Percentiles rank a stretch among this genome's conserved stretches.
Evolutionary conservation across 1,140 invertebrate genomes (phyloP).

Genomic region (Drosophila nebulosa): DNA sequence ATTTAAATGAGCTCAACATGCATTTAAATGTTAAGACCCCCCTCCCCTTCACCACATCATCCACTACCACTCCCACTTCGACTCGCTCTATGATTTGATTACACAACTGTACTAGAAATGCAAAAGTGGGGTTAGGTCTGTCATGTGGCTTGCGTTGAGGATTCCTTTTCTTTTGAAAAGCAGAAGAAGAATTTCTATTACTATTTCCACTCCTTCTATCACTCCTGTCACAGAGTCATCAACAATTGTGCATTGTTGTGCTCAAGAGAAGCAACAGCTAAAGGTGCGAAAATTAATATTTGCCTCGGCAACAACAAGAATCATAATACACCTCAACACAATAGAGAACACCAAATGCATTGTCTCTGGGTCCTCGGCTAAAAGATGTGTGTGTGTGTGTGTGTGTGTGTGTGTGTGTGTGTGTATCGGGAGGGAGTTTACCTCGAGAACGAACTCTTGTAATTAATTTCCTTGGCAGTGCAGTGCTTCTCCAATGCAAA

Average conservation of each 20-base stretch:
- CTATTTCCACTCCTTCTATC: neutral
- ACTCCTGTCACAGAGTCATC: neutral
- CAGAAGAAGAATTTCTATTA: neutral
- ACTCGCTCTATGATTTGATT: neutral
- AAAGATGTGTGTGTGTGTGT: neutral
- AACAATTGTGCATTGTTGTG: slow-evolving; percentile 26
- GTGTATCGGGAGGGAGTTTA: neutral
- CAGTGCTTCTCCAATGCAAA: neutral
- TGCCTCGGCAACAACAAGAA: slow-evolving; percentile 27
- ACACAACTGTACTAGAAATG: neutral
- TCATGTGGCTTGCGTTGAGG: neutral
- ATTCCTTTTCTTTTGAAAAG: neutral
- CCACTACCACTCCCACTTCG: neutral
- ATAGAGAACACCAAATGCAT: slow-evolving; percentile 1
- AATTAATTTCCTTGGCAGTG: slow-evolving; percentile 51
- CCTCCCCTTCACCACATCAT: neutral
- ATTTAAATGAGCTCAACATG: slow-evolving; percentile 22
- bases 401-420: neutral
- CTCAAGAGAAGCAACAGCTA: slow-evolving; percentile 24
- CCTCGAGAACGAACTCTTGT: slow-evolving; percentile 23
- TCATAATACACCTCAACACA: neutral
- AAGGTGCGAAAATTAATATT: slow-evolving; percentile 74
- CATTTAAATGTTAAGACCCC: neutral
- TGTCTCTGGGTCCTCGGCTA: neutral
- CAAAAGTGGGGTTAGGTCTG: neutral